phyloP scores from a whole-genome alignment of 1,140 invertebrate genomes.

The Delia radicum region DNA sequence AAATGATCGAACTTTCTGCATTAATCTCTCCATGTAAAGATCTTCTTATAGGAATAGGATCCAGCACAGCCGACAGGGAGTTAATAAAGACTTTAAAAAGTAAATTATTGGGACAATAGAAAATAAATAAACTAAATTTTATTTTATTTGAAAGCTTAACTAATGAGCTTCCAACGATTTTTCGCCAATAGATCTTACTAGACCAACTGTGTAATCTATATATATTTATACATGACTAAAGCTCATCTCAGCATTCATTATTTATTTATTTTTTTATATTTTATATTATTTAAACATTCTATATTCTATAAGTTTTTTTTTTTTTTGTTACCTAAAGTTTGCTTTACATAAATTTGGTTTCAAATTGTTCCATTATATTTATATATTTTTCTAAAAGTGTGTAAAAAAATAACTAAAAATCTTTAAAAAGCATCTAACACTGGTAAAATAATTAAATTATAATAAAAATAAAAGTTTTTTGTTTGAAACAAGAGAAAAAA shows the following conservation, averaged over 20 bases:
- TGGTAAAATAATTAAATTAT: neutral
- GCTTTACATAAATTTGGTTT: neutral
- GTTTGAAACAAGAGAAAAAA: neutral
- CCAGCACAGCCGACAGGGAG: too few relatives aligned
- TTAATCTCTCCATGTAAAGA: too few relatives aligned
- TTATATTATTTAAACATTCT: neutral
- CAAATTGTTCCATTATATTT: slow-evolving; percentile 1
- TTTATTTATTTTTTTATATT: neutral
- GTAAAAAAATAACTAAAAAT: neutral
- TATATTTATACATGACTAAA: neutral
- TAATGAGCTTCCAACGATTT: too few relatives aligned
- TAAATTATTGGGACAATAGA: too few relatives aligned
- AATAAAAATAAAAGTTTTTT: neutral
- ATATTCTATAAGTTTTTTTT: neutral
- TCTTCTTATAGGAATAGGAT: too few relatives aligned
- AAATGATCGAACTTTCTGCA: too few relatives aligned
- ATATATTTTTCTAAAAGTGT: neutral
- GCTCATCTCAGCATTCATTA: slow-evolving; percentile 1
- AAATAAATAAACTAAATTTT: too few relatives aligned
- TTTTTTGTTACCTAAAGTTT: neutral
- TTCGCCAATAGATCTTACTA: too few relatives aligned
- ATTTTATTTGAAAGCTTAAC: too few relatives aligned
- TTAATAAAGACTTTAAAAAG: too few relatives aligned
- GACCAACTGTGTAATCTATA: too few relatives aligned
- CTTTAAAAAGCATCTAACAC: slow-evolving; percentile 18